Base-by-base conservation (phyloP, 2,888 invertebrate species). In the Agriopis aurantiaria region DNA sequence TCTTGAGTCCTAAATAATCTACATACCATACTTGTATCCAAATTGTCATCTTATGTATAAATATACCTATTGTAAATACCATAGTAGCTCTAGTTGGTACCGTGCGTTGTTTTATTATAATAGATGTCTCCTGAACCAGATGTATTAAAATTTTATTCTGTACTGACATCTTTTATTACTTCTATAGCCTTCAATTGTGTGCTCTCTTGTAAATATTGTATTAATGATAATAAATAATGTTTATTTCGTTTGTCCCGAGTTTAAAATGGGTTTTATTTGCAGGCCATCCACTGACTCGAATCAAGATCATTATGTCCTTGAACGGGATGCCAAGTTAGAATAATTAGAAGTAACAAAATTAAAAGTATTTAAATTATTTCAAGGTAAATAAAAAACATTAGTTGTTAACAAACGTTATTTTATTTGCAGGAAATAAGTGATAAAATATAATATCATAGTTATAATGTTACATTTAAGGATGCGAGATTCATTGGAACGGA, bases 281-380 rank as follows among this genome's bases (percentile, higher is more conserved):
- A 93, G 93, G 90, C 88, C 82, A 80, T 82, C 87, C 88, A 84
- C 85, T 84, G 80, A 84, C 81, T 85, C 17, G 17, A 23, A 23
- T 23, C 88, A 80, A 88, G 87, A 88, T 79, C 82, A 77, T 85
- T 82, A 86, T 63, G 84, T 83, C 87, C 87, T 86, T 86, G 88
- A 88, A 82, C 83, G 85, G 89, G 88, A 89, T 88, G 90, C 89
- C 91, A 91, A 90, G 87, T 90, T 91, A 88, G 88, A 90, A 90
- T 89, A 90, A 85, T 91, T 91, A 90, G 90, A 90, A 91, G 88
- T 91, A 88, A 91, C 88, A 85, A 90, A 71, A 67, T 71, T 71
- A 41, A 67, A 89, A 91, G 83, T 90, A 91, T 91, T 90, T 93
- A 92, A 93, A 92, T 92, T 92, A 93, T 91, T 91, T 88, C 87